Base-by-base conservation (phyloP, 2,113 vertebrate genomes). In the Brachyistius frenatus region DNA sequence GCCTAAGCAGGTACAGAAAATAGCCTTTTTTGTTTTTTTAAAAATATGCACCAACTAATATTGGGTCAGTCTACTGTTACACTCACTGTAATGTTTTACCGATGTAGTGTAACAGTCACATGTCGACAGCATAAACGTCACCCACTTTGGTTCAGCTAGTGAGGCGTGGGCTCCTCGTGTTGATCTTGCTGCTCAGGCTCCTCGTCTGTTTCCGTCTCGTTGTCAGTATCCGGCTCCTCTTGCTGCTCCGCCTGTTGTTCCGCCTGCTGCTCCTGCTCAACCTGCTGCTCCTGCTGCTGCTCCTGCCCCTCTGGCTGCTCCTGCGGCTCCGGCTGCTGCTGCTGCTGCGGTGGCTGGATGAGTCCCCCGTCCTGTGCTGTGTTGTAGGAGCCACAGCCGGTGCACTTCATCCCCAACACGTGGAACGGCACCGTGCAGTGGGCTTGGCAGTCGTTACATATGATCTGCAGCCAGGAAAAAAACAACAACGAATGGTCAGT, bases 361-460 rank as follows among this genome's bases (percentile, higher is more conserved):
- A 94, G 91, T 0, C 89, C 94, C 32, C 96, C 96, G 2, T 97
- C 95, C 78, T 97, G 96, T 1, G 96, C 93, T 0, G 98, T 99
- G 88, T 99, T 99, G 81, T 99, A 99, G 0, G 97, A 99, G 1
- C 95, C 96, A 70, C 98, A 99, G 72, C 76, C 78, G 16, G 87
- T 92, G 91, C 98, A 99, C 86, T 99, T 99, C 96, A 99, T 96
- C 70, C 97, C 98, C 86, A 99, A 76, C 16, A 99, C 95, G 49
- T 99, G 98, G 87, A 98, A 99, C 55, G 95, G 93, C 63, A 96
- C 97, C 0, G 88, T 96, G 73, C 96, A 97, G 65, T 95, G 95
- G 57, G 94, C 64, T 50, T 93, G 96, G 90, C 98, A 99, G 92
- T 99, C 97, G 3, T 98, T 97, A 90, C 98, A 99, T 8, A 99